A percentile compares a stretch with the other conserved stretches of the same genome.
These are phyloP conservation scores for Nebria brevicollis DNA, from an alignment of 2,888 invertebrate species.

Conservation along the genomic window DNA sequence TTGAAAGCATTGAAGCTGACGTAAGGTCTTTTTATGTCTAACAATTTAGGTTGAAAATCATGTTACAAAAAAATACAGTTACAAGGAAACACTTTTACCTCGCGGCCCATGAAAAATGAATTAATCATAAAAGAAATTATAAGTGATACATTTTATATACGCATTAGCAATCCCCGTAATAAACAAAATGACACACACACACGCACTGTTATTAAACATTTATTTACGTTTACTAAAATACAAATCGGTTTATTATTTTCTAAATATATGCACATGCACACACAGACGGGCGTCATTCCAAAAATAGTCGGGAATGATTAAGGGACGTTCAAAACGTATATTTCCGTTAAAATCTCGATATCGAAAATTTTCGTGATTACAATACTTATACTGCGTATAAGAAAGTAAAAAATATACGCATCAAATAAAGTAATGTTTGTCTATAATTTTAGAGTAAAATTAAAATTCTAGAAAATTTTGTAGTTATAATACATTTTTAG, in stretches of 20 bases:
- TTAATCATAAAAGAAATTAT: not conserved
- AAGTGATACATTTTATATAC: not conserved
- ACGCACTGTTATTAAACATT: not conserved
- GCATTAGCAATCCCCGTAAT: not conserved
- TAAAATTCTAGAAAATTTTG: no score
- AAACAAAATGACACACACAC: not conserved
- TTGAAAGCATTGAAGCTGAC: conserved; percentile 11
- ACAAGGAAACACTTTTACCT: conserved; percentile 1
- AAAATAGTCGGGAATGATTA: no score
- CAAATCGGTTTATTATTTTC: not conserved
- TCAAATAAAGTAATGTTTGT: no score
- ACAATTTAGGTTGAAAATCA: conserved; percentile 17
- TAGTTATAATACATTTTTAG: no score
- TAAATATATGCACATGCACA: not conserved
- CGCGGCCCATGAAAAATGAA: not conserved
- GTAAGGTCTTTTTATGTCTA: conserved; percentile 5
- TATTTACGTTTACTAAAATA: not conserved
- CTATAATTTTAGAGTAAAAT: no score
- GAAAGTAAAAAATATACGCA: no score
- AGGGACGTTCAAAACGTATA: no score
- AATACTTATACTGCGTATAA: no score
- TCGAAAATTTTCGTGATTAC: no score
- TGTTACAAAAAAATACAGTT: not conserved
- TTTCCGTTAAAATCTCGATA: no score
- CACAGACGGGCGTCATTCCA: no score